Evolutionary conservation across 2,113 vertebrate species (phyloP).

Genomic region (Aspiorhynchus laticeps): DNA sequence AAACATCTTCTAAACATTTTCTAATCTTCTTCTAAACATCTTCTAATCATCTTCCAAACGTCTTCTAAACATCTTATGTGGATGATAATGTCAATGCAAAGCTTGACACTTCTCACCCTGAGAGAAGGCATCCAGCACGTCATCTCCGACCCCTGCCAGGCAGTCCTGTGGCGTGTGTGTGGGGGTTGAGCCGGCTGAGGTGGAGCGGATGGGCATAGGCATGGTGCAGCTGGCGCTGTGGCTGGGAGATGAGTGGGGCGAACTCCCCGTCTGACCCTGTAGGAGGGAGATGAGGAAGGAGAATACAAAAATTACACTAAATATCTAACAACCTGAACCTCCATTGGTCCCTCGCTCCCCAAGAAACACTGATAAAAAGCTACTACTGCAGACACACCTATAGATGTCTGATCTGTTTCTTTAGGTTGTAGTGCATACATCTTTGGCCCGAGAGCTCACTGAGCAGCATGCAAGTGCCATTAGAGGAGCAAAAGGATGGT

Average conservation of each 20-base stretch:
- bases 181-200: slow-evolving; percentile 89
- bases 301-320: background rate
- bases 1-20: no score
- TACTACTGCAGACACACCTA: slow-evolving; percentile 35
- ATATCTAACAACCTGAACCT: slow-evolving; percentile 32
- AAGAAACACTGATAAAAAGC: slow-evolving; percentile 26
- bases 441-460: slow-evolving; percentile 57
- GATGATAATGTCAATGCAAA: background rate
- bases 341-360: slow-evolving; percentile 7
- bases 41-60: background rate
- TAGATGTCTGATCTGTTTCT: slow-evolving; percentile 44
- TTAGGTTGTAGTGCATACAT: slow-evolving; percentile 39
- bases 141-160: slow-evolving; percentile 82
- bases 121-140: slow-evolving; percentile 87
- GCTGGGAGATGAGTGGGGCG: slow-evolving; percentile 88
- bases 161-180: slow-evolving; percentile 87
- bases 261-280: slow-evolving; percentile 85
- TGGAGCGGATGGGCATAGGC: slow-evolving; percentile 89
- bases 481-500: slow-evolving; percentile 46
- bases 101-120: slow-evolving; percentile 78
- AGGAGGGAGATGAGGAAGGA: background rate
- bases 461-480: slow-evolving; percentile 60
- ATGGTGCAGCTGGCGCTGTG: slow-evolving; percentile 83
- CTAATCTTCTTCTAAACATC: no score
- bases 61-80: background rate